phyloP scores from a whole-genome alignment of 2,888 invertebrate genomes.

The Actias luna region DNA sequence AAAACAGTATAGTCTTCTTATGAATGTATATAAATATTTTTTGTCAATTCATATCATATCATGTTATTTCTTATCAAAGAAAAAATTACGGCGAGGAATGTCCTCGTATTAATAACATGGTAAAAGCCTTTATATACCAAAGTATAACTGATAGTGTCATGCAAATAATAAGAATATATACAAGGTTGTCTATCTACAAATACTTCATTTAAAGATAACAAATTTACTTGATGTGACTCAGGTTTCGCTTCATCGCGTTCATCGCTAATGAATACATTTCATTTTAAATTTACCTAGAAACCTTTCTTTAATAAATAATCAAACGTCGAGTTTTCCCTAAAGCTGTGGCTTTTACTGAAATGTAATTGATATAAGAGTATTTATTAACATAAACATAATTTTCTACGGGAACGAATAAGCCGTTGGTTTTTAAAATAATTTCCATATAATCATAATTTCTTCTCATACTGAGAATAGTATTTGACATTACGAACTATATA shows the following conservation, averaged over 20 bases:
- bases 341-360: neutral
- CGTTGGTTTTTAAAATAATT: neutral
- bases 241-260: neutral
- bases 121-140: neutral
- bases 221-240: neutral
- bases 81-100: neutral
- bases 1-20: too few relatives aligned
- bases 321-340: neutral
- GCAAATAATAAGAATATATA: neutral
- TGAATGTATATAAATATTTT: too few relatives aligned
- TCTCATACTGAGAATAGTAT: neutral
- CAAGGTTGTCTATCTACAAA: neutral
- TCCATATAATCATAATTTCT: neutral
- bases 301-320: neutral
- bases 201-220: neutral
- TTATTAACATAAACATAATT: neutral
- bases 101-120: neutral
- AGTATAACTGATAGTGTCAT: neutral
- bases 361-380: neutral
- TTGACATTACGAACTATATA: too few relatives aligned
- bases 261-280: neutral
- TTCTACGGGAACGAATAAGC: neutral
- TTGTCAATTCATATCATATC: neutral
- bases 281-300: neutral
- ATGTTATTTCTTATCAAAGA: neutral